phyloP scores from a whole-genome alignment of 2,113 vertebrate genomes.

The Gobio gobio region DNA sequence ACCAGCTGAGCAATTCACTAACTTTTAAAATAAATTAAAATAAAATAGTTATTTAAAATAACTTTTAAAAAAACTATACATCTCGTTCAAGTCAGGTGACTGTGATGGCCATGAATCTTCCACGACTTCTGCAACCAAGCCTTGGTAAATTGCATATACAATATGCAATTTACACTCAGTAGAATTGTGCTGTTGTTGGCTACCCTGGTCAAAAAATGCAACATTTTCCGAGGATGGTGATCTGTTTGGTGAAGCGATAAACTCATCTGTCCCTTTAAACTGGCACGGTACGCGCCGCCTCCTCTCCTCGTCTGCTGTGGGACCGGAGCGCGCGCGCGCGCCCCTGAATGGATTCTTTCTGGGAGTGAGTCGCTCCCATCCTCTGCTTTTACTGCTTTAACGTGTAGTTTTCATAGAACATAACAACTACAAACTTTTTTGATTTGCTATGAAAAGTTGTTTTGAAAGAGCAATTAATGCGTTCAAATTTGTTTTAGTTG shows the following conservation, averaged over 20 bases:
- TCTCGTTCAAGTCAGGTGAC: no score
- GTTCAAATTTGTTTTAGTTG: not conserved
- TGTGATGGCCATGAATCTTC: no score
- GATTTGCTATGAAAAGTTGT: not conserved
- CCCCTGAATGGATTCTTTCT: not conserved
- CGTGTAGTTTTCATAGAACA: not conserved
- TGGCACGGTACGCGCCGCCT: not conserved
- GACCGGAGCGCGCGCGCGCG: not conserved
- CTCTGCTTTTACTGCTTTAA: not conserved
- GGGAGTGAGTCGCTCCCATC: not conserved
- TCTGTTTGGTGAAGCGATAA: not conserved
- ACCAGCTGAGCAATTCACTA: not conserved
- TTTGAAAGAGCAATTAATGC: slow-evolving; percentile 11
- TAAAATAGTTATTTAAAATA: no score
- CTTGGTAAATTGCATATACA: no score
- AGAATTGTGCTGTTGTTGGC: not conserved
- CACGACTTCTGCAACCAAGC: no score
- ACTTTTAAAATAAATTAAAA: not conserved
- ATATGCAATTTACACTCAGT: not conserved
- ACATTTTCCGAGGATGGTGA: not conserved
- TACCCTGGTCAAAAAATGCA: not conserved
- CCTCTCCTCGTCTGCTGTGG: not conserved
- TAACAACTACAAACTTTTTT: not conserved
- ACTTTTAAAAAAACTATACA: no score
- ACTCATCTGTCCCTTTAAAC: slow-evolving; percentile 29